Base-by-base conservation (phyloP, 2,113 vertebrate species). In the Takifugu bimaculatus region DNA sequence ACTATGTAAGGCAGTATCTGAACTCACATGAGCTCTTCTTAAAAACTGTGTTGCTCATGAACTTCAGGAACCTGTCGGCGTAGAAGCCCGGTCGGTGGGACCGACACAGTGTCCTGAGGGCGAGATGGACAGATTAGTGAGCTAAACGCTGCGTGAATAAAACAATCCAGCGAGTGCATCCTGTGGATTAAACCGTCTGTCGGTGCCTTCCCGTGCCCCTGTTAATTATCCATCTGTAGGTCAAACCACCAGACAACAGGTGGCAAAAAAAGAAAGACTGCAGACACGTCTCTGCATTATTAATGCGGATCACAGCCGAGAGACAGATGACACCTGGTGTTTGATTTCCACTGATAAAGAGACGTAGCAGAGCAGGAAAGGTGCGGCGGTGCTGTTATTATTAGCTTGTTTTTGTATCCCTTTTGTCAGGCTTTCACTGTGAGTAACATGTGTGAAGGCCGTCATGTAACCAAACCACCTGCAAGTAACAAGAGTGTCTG, bases 21-120 rank as follows among this genome's bases (percentile, higher is more conserved):
- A 70, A 91, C 96, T 98, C 85, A 98, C 97, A 98, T 72, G 95
- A 96, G 65, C 92, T 95, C 91, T 98, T 99, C 86, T 92, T 92
- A 72, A 99, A 99, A 44, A 99, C 97, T 0, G 88, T 96, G 88
- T 82, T 94, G 82, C 93, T 98, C 96, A 99, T 99, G 88, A 99
- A 99, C 82, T 95, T 96, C 90, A 96, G 95, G 88, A 99, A 99
- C 63, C 97, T 90, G 52, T 99, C 96, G 0, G 96, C 97, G 0
- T 99, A 99, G 88, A 99, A 98, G 80, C 94, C 94, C 3, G 97
- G 97, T 65, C 97, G 92, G 83, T 99, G 97, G n/a, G 42, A 99
- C 97, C 0, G 97, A 99, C 29, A 99, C 95, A 0, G 97, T 99
- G 88, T 99, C 97, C 97, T 99, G 76, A 63, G 75, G 67, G 58